Evolutionary conservation across 1,140 invertebrate genomes (phyloP).

Genomic region (Spodoptera frugiperda): DNA sequence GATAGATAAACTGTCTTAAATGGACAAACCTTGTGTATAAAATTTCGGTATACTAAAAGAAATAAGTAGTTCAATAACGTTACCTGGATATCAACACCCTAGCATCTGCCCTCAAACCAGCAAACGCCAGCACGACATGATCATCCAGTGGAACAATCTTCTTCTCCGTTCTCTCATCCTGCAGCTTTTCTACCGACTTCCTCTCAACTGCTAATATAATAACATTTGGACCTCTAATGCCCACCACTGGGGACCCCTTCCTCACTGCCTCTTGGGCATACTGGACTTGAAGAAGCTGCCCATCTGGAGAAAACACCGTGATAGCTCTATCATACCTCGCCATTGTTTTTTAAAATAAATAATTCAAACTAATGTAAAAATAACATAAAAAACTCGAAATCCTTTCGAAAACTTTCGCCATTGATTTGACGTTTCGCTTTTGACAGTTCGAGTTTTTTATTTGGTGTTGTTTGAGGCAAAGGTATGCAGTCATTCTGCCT

Average conservation of each 20-base stretch:
- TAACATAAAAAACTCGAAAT: slow-evolving; percentile 16
- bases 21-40: too few species aligned
- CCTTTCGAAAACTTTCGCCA: not conserved
- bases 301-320: slow-evolving; percentile 68
- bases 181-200: slow-evolving; percentile 53
- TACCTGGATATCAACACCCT: slow-evolving; percentile 61
- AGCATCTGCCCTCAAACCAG: slow-evolving; percentile 63
- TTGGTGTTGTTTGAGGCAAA: not conserved
- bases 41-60: too few species aligned
- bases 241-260: slow-evolving; percentile 60
- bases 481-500: not conserved
- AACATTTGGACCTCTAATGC: slow-evolving; percentile 52
- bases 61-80: not conserved
- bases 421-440: not conserved
- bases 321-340: slow-evolving; percentile 64
- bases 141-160: slow-evolving; percentile 66
- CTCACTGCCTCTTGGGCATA: slow-evolving; percentile 65
- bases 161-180: slow-evolving; percentile 63
- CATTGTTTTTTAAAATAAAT: slow-evolving; percentile 48
- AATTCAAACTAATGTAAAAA: not conserved
- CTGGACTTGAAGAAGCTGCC: slow-evolving; percentile 64
- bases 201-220: slow-evolving; percentile 63
- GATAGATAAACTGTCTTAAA: too few species aligned
- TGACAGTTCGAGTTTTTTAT: not conserved
- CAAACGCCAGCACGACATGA: slow-evolving; percentile 61